A percentile compares a stretch with the other conserved stretches of the same genome.
phyloP scores from a whole-genome alignment of 2,888 invertebrate species.

The Nephrotoma guestfalica region DNA sequence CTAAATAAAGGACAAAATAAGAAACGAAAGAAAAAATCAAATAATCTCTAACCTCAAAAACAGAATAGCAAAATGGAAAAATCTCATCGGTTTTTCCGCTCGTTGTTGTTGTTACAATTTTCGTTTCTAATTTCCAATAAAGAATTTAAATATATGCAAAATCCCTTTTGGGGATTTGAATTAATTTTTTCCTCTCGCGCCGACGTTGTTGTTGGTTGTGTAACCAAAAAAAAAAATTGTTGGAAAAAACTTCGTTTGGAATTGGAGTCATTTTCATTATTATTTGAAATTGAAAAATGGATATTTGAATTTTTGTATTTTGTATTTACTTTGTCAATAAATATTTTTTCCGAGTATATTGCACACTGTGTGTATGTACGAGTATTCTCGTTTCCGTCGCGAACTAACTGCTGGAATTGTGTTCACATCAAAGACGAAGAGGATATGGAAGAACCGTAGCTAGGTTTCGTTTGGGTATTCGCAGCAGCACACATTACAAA shows the following conservation, averaged over 20 bases:
- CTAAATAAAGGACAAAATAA: neutral
- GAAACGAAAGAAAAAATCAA: neutral
- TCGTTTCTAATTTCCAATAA: neutral
- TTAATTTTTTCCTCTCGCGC: neutral
- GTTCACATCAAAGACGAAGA: no score
- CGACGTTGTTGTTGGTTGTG: neutral
- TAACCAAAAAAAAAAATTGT: neutral
- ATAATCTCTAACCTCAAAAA: neutral
- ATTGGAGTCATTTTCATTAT: neutral
- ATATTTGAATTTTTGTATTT: neutral
- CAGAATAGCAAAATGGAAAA: neutral
- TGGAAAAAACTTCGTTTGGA: neutral
- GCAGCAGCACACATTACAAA: neutral
- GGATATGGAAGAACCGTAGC: neutral
- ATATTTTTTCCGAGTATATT: neutral
- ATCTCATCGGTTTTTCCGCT: neutral
- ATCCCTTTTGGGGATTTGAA: neutral
- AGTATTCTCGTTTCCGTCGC: neutral
- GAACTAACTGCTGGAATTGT: neutral
- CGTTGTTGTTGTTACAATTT: neutral
- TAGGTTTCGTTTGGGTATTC: neutral
- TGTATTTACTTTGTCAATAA: neutral
- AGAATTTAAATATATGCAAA: neutral
- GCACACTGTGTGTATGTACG: neutral
- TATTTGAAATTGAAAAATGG: neutral